Base-by-base conservation (phyloP, 2,113 vertebrate genomes). In the Apaloderma vittatum region DNA sequence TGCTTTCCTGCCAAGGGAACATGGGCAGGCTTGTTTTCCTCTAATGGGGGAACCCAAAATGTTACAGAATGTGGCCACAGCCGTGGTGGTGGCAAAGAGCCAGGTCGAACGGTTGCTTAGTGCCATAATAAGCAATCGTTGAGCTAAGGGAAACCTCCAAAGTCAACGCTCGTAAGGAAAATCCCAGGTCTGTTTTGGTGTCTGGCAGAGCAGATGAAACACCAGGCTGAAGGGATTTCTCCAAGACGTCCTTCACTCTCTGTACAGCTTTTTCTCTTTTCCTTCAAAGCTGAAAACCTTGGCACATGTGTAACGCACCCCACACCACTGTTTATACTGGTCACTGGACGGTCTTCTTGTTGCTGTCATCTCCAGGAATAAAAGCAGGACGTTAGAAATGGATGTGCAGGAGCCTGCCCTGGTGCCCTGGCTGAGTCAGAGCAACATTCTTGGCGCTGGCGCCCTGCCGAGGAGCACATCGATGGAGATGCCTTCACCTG, bases 1-100 rank as follows among this genome's bases (percentile, higher is more conserved):
- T 73, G 74, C 58, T 68, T 70, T 58, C 26, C 95, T 94, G 94
- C 84, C 93, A 94, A 87, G 87, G 66, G 68, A 87, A 61, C 66
- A 8, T 1, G 22, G 93, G 70, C 80, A 95, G 73, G 65, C 61
- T 84, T 65, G 62, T 45, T 82, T 49, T 78, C 36, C 73, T 84
- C 70, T 85, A 36, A 22, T 36, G 65, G 66, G 73, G 74, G 73
- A 71, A 57, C 73, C 84, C 68, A 71, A 61, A 89, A 36, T 22
- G 2, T 32, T 78, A 22, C 68, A 88, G 81, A 85, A 29, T 0
- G 80, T 70, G 89, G 86, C 88, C 68, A 59, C 63, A 20, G 0
- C 93, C 3, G 22, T 2, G 55, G 79, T 32, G 87, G 61, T 89
- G 95, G 94, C 68, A 0, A 81, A 37, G 57, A 71, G 89, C 94